Conservation (phyloP, 2,888 invertebrate species). For the Hirtodrosophila cameraria region DNA sequence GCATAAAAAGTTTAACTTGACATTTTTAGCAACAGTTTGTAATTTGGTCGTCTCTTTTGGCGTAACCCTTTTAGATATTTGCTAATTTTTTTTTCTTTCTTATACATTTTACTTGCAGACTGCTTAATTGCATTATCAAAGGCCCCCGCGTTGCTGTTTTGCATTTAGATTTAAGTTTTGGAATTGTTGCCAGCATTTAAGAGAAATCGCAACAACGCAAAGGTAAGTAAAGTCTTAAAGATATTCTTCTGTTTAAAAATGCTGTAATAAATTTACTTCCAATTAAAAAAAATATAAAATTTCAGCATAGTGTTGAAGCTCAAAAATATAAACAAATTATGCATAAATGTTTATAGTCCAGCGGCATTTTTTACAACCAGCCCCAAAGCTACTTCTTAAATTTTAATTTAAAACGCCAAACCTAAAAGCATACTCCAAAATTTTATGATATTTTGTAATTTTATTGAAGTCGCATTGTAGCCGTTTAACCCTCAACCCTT, state of each 20-base stretch:
- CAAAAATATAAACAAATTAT: conserved; percentile 41
- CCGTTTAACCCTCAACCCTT: conserved; percentile 12
- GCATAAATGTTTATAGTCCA: conserved; percentile 43
- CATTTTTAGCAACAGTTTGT: conserved; percentile 77
- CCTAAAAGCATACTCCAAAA: conserved; percentile 31
- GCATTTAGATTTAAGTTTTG: conserved; percentile 56
- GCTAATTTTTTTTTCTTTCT: conserved; percentile 45
- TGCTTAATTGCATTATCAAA: conserved; percentile 70
- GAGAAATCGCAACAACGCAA: conserved; percentile 11
- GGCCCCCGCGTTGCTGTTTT: conserved; percentile 43
- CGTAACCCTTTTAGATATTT: conserved; percentile 54
- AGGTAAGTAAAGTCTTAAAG: conserved; percentile 16
- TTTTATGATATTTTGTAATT: conserved; percentile 65
- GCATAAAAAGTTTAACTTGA: conserved; percentile 76
- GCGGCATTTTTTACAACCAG: conserved; percentile 36
- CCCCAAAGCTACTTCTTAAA: background rate
- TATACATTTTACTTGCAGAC: conserved; percentile 66
- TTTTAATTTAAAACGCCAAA: conserved; percentile 46
- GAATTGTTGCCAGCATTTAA: conserved; percentile 31
- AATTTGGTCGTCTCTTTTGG: conserved; percentile 59
- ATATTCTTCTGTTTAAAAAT: background rate
- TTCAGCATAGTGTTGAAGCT: too few species aligned
- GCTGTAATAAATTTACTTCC: background rate
- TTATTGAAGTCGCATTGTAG: conserved; percentile 46
- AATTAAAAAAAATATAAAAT: conserved; percentile 39